Percentiles rank a stretch among this genome's conserved stretches.
Conservation (phyloP, 2,888 invertebrate genomes). For the Phengaris arion region DNA sequence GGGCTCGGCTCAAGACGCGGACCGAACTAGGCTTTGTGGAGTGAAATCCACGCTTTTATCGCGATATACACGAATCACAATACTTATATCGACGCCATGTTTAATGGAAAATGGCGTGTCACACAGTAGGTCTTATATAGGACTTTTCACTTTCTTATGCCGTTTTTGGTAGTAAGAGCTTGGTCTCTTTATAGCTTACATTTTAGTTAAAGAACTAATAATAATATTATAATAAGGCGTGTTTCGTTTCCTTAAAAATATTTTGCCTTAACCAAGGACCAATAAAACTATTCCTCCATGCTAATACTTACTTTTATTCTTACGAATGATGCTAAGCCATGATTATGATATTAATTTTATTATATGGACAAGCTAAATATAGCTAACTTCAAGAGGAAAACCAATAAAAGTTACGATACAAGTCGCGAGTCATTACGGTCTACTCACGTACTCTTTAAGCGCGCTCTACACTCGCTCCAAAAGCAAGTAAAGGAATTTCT, state of each 20-base stretch:
- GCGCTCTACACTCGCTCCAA: neutral
- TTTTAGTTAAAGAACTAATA: too few species aligned
- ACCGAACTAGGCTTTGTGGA: neutral
- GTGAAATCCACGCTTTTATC: conserved; percentile 19
- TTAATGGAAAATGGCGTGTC: conserved; percentile 3
- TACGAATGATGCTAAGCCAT: too few species aligned
- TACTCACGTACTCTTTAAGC: neutral
- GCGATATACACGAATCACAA: neutral
- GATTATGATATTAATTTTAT: too few species aligned
- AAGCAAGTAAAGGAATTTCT: too few species aligned
- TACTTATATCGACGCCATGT: conserved; percentile 12
- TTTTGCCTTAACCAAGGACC: too few species aligned
- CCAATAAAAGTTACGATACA: neutral
- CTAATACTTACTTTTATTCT: too few species aligned
- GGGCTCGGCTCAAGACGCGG: neutral
- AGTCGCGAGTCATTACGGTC: neutral
- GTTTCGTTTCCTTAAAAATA: too few species aligned
- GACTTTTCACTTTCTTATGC: neutral
- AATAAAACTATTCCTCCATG: too few species aligned
- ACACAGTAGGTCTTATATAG: neutral
- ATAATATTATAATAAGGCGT: too few species aligned
- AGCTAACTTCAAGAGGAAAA: neutral
- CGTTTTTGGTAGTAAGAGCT: neutral
- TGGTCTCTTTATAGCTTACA: neutral
- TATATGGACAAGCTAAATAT: too few species aligned